phyloP scores from a whole-genome alignment of 2,797 vertebrate genomes.

The Phataginus tricuspis region DNA sequence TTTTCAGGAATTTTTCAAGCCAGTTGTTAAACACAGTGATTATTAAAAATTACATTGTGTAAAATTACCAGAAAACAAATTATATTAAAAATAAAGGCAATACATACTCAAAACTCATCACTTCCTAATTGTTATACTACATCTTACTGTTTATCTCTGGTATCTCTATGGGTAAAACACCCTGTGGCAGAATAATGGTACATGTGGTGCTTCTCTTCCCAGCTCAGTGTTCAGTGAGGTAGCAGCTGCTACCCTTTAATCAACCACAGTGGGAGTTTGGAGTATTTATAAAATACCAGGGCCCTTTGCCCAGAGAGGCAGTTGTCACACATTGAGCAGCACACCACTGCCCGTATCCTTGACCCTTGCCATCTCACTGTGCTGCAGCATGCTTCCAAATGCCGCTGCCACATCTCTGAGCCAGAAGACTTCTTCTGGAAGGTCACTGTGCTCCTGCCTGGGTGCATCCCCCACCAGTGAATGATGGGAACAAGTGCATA shows the following conservation, averaged over 20 bases:
- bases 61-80: constrained; percentile 31
- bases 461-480: background rate
- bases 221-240: background rate
- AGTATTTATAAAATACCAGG: background rate
- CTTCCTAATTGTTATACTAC: background rate
- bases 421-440: background rate
- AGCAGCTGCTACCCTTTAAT: background rate
- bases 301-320: background rate
- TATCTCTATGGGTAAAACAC: background rate
- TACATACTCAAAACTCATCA: background rate
- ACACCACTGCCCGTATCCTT: background rate
- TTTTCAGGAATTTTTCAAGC: constrained; percentile 39
- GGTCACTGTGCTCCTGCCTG: background rate
- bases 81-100: background rate
- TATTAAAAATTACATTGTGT: constrained; percentile 36
- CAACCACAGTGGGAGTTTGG: background rate
- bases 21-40: background rate
- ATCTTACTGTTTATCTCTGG: background rate
- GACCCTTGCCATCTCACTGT: background rate
- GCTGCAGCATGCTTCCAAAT: background rate
- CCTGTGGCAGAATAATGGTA: background rate
- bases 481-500: background rate
- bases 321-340: background rate
- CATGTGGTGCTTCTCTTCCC: background rate
- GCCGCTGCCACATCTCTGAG: background rate